phyloP scores from a whole-genome alignment of 2,113 vertebrate species.

The Onychorhynchus coronatus region DNA sequence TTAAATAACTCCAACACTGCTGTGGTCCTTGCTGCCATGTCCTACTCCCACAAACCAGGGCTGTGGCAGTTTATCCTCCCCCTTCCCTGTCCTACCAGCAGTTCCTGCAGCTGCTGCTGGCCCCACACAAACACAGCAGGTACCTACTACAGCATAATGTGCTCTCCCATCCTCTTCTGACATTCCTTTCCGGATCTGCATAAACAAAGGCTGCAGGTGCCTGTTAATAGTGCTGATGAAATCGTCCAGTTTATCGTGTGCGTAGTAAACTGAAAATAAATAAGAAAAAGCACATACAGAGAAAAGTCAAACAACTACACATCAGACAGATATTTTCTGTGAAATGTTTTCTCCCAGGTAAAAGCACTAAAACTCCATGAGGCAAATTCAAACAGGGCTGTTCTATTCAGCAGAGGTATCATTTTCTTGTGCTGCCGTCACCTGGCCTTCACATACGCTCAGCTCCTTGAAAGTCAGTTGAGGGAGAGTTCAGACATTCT shows the following conservation, averaged over 20 bases:
- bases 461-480: not conserved
- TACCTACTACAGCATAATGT: conserved; percentile 85
- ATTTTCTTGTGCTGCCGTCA: not conserved
- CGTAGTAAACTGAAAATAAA: conserved; percentile 71
- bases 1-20: not conserved
- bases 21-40: not conserved
- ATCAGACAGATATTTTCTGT: not conserved
- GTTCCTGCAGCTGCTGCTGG: not conserved
- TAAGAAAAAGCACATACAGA: not conserved
- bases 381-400: not conserved
- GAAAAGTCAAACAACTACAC: not conserved
- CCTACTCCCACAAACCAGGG: not conserved
- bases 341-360: not conserved
- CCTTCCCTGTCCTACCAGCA: not conserved
- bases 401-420: not conserved
- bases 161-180: conserved; percentile 82
- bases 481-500: not conserved
- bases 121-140: not conserved
- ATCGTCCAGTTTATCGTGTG: conserved; percentile 81
- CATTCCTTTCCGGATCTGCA: conserved; percentile 88
- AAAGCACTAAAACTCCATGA: not conserved
- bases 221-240: conserved; percentile 85
- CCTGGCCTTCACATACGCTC: not conserved
- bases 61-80: not conserved
- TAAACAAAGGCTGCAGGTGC: conserved; percentile 87